Percentiles rank a stretch among this genome's conserved stretches.
phyloP scores from a whole-genome alignment of 2,888 invertebrate genomes.

The Parnassius orleans region DNA sequence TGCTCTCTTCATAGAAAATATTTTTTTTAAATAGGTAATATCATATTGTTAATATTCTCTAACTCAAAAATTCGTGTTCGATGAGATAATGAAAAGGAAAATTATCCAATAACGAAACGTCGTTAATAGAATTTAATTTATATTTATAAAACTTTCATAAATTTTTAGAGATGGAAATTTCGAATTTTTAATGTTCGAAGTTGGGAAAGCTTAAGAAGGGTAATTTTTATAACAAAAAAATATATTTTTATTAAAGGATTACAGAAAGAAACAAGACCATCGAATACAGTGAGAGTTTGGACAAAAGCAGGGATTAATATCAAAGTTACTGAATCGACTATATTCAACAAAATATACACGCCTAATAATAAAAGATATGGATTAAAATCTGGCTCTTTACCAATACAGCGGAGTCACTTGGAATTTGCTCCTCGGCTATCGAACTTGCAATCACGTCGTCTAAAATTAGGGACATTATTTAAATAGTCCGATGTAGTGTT shows the following conservation, averaged over 20 bases:
- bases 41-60: too few relatives aligned
- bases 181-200: too few relatives aligned
- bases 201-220: too few relatives aligned
- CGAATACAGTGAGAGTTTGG: too few relatives aligned
- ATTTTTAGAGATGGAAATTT: too few relatives aligned
- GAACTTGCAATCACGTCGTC: conserved; percentile 16
- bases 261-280: too few relatives aligned
- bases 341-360: background rate
- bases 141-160: too few relatives aligned
- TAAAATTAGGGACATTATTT: conserved; percentile 25
- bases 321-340: background rate
- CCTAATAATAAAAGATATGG: conserved; percentile 14
- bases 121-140: too few relatives aligned
- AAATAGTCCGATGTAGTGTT: conserved; percentile 25
- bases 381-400: conserved; percentile 11
- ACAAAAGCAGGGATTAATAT: background rate
- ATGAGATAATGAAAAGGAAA: background rate
- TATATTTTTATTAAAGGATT: too few relatives aligned
- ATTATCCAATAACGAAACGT: too few relatives aligned
- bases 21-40: background rate
- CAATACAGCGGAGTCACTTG: conserved; percentile 3
- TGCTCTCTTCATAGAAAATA: background rate
- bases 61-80: too few relatives aligned
- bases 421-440: conserved; percentile 9
- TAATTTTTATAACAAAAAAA: too few relatives aligned